Base-by-base conservation (phyloP, 2,113 vertebrate species). In the Motacilla tschutschensis region DNA sequence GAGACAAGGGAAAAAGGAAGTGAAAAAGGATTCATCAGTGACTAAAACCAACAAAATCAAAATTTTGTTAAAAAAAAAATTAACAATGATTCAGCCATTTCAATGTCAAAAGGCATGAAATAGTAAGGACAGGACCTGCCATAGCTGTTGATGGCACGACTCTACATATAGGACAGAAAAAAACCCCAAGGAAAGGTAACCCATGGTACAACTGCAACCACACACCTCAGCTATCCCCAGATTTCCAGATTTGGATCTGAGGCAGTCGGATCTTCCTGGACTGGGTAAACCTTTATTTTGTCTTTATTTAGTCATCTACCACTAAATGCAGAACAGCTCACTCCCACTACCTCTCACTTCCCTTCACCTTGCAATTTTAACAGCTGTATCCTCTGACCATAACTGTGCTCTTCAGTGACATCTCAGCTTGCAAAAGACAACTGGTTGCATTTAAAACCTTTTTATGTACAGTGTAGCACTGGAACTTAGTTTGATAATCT, bases 11-110 rank as follows among this genome's bases (percentile, higher is more conserved):
- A 89, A 75, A 94, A 94, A 95, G 94, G 95, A 96, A 96, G 96
- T 64, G 87, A 96, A 96, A 97, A 93, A 96, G 95, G 95, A 96
- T 98, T 97, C 97, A 97, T 99, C 97, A 98, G 91, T 97, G 95
- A 97, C 95, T 96, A 95, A 94, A 97, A 97, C 78, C 90, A 96
- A 89, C 91, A 95, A 94, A 97, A 97, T 51, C 72, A 94, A 95
- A 77, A 83, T 60, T 73, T 86, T 95, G 77, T 87, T 92, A 22
- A 92, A 95, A 90, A 90, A 95, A 79, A 96, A 94, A 90, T 87
- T 74, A 92, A 89, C 88, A 90, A 89, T 90, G 95, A 95, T 81
- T 85, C 88, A 79, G 90, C 93, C 94, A 96, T 95, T 94, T 96
- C 92, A 95, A 92, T 88, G 89, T 92, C 92, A 92, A 92, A 96